phyloP scores from a whole-genome alignment of 2,797 vertebrate species.

The Lutjanus campechanus region DNA sequence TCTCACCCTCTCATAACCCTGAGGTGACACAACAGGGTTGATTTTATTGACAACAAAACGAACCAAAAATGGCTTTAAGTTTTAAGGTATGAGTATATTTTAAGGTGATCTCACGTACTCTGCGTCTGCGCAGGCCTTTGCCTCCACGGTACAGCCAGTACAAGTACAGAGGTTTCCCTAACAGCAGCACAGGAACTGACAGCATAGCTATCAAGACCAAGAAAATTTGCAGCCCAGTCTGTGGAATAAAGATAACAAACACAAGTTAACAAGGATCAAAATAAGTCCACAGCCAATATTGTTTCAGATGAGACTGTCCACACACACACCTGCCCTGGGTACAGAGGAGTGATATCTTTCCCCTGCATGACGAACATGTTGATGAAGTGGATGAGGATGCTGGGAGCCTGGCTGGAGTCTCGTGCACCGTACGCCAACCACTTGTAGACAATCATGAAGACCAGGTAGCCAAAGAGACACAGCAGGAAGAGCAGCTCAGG shows the following conservation, averaged over 20 bases:
- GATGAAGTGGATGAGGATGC: constrained; percentile 97
- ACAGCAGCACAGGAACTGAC: constrained; percentile 92
- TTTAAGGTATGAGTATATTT: not conserved
- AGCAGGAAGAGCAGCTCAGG: constrained; percentile 96
- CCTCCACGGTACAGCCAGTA: constrained; percentile 93
- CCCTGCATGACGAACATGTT: constrained; percentile 95
- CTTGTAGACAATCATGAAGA: constrained; percentile 96
- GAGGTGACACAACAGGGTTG: constrained; percentile 5
- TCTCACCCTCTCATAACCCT: constrained; percentile 94
- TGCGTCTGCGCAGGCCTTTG: constrained; percentile 89
- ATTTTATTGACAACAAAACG: constrained; percentile 9
- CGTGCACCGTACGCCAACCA: constrained; percentile 90
- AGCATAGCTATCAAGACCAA: constrained; percentile 89
- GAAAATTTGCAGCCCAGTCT: constrained; percentile 91
- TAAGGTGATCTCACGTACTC: constrained; percentile 83
- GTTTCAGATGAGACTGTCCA: not conserved
- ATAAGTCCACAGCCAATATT: not conserved
- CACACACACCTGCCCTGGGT: constrained; percentile 89
- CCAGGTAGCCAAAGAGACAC: constrained; percentile 96
- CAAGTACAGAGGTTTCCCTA: constrained; percentile 95
- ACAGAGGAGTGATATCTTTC: constrained; percentile 81
- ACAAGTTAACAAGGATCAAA: constrained; percentile 16
- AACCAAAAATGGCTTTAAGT: not conserved
- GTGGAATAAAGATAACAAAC: constrained; percentile 48
- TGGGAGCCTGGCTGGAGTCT: constrained; percentile 91